Evolutionary conservation across 2,113 vertebrate species (phyloP), one percentile per base, ranked within the genome.

Genomic region (Petrocephalus zakoni): DNA sequence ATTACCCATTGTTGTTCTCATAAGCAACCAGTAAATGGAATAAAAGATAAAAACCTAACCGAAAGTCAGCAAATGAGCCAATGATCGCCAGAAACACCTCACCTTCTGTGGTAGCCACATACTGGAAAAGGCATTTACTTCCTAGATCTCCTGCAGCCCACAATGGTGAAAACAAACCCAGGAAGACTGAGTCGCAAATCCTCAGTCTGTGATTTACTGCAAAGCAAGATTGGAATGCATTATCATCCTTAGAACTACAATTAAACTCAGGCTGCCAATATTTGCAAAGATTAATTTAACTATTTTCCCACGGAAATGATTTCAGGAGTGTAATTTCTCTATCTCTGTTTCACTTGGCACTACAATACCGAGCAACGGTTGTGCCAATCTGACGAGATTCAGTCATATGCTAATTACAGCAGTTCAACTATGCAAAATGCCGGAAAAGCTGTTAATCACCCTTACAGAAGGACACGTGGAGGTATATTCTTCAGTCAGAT

Each of bases 271-370:
- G 29, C 29, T 78, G 34, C 17, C 72, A 78, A 42, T 78, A 78
- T 78, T 78, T 78, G 15, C 17, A 19, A 78, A 42, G 72, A 78
- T 78, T 34, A 19, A 42, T 78, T 19, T 42, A 78, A 19, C 15
- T 78, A 42, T 78, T 78, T 78, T 29, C 15, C 34, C 29, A 75
- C 4, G 68, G 29, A 75, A 75, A 75, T 75, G 25, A 37, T 75
- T 75, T 75, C 68, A 75, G 68, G 68, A 75, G 68, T 75, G 68
- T 75, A 75, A 75, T 75, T 75, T 78, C 72, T 78, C 34, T 37
- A n/a, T 42, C 61, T 42, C 72, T 78, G 34, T 37, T 78, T 78
- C 72, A 42, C 72, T 78, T 42, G 72, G 6, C 72, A 78, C 34
- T 42, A 78, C 72, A 78, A 78, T 42, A 17, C 72, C 13, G 6